A percentile compares a stretch with the other conserved stretches of the same genome.
Conservation (phyloP, 2,888 invertebrate species). For the Apodemia zela region DNA sequence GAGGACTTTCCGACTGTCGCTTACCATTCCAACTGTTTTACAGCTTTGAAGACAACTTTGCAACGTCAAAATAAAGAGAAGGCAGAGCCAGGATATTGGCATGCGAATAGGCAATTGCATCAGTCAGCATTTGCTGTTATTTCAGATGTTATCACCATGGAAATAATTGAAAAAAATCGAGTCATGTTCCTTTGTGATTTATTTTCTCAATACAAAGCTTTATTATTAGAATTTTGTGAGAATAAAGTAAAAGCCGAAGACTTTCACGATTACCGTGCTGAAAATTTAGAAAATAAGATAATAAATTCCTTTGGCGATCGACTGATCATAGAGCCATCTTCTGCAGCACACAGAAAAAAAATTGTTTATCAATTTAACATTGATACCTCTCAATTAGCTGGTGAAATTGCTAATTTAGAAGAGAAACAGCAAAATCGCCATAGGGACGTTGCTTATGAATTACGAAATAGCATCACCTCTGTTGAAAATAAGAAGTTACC, state of each 20-base stretch:
- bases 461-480: conserved; percentile 38
- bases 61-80: conserved; percentile 18
- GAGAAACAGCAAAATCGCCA: conserved; percentile 26
- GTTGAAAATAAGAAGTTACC: conserved; percentile 30
- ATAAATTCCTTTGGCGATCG: conserved; percentile 23
- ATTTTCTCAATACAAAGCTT: conserved; percentile 30
- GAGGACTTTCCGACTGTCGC: not conserved
- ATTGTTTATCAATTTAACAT: conserved; percentile 37
- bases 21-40: conserved; percentile 7
- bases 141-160: conserved; percentile 30
- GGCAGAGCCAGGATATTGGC: conserved; percentile 12
- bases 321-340: conserved; percentile 21
- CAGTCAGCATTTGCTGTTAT: conserved; percentile 21
- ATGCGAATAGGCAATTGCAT: conserved; percentile 21
- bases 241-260: conserved; percentile 32
- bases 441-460: conserved; percentile 36
- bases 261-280: conserved; percentile 35
- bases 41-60: conserved; percentile 1
- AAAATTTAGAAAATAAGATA: conserved; percentile 29
- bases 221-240: conserved; percentile 29
- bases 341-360: conserved; percentile 30
- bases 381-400: conserved; percentile 35
- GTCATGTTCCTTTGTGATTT: conserved; percentile 29
- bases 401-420: conserved; percentile 32
- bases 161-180: conserved; percentile 28